These are phyloP conservation scores for Carposina sasakii DNA, from an alignment of 1,140 invertebrate species.

Conservation along the genomic window DNA sequence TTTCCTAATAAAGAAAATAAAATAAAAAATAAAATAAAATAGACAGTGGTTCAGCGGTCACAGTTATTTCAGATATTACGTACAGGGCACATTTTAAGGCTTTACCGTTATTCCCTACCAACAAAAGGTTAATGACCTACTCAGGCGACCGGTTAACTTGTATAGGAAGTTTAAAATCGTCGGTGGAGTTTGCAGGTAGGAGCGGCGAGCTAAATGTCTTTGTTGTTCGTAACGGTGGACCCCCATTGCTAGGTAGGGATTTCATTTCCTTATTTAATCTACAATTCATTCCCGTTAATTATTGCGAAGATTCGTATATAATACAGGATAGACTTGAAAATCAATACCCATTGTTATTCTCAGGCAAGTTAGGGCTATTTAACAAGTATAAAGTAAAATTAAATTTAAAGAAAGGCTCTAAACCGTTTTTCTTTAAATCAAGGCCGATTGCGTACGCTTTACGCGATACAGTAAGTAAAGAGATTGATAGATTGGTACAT, in stretches of 20 bases:
- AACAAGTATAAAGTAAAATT: conserved; percentile 6
- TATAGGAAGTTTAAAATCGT: neutral
- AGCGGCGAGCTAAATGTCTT: neutral
- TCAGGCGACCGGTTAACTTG: neutral
- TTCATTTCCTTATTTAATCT: conserved; percentile 10
- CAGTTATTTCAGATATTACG: conserved; percentile 6
- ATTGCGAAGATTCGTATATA: conserved; percentile 4
- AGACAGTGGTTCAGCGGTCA: conserved; percentile 9
- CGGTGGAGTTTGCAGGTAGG: neutral
- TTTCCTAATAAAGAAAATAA: too few relatives aligned
- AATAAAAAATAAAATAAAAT: too few relatives aligned
- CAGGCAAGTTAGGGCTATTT: conserved; percentile 1
- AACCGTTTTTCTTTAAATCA: conserved; percentile 7
- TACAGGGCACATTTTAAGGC: conserved; percentile 4
- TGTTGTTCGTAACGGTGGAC: conserved; percentile 3
- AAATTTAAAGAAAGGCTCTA: neutral
- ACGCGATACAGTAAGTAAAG: neutral
- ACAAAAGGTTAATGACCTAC: conserved; percentile 1
- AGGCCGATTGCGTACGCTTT: conserved; percentile 7
- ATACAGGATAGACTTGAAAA: neutral
- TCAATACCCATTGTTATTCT: neutral
- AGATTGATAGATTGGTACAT: conserved; percentile 3
- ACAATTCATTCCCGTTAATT: neutral
- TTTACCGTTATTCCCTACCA: neutral
- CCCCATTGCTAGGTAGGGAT: conserved; percentile 6